These are phyloP conservation scores for Neopelma chrysocephalum DNA, from an alignment of 2,797 vertebrate species.

Conservation along the genomic window DNA sequence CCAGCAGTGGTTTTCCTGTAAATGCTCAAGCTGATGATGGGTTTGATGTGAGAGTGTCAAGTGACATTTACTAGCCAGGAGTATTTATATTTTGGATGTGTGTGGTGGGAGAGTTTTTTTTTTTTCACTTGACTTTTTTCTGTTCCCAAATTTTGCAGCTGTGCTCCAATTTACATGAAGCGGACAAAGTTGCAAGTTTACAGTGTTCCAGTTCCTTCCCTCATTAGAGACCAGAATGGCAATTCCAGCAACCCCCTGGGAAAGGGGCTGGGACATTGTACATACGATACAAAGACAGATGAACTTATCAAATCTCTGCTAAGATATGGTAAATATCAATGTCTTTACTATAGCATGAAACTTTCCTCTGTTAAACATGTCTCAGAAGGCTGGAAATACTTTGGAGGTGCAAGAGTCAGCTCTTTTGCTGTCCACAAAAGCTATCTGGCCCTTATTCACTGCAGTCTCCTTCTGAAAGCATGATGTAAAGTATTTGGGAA, in stretches of 20 bases:
- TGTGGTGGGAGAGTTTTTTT: not conserved
- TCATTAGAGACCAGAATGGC: not conserved
- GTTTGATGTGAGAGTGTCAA: constrained; percentile 56
- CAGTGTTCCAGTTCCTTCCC: not conserved
- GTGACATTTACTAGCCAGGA: constrained; percentile 44
- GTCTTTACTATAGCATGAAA: not conserved
- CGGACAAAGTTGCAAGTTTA: not conserved
- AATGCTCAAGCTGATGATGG: not conserved
- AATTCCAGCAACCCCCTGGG: not conserved
- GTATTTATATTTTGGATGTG: constrained; percentile 52
- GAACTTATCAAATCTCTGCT: not conserved
- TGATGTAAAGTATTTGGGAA: not conserved
- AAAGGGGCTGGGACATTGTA: not conserved
- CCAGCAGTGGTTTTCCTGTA: constrained; percentile 14
- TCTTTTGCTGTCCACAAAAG: not conserved
- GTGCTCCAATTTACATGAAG: not conserved
- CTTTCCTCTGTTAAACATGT: not conserved
- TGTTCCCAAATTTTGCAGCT: constrained; percentile 41
- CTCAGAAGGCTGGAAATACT: not conserved
- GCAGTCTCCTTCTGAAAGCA: not conserved
- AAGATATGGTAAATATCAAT: not conserved
- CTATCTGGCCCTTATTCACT: not conserved
- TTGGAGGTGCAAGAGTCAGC: not conserved
- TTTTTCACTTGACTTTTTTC: not conserved
- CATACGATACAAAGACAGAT: not conserved